phyloP scores from a whole-genome alignment of 2,888 invertebrate genomes.

The Dicyrtoma fusca region DNA sequence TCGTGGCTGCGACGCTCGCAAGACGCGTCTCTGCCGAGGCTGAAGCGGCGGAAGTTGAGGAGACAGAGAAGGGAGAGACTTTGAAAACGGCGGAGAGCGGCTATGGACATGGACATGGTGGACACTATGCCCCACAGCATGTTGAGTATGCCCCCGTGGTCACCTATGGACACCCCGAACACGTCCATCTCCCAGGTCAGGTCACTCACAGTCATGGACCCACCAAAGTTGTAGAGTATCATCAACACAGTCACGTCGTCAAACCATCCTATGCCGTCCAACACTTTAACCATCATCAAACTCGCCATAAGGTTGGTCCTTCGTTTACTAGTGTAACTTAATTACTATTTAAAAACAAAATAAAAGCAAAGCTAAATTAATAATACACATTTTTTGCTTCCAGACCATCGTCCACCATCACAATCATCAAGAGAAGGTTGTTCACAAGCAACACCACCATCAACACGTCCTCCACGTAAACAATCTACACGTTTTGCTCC shows the following conservation, averaged over 20 bases:
- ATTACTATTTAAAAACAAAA: too few relatives aligned
- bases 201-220: conserved; percentile 28
- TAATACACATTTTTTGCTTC: too few relatives aligned
- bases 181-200: conserved; percentile 14
- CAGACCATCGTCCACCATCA: conserved; percentile 36
- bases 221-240: conserved; percentile 26
- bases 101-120: conserved; percentile 5
- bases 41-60: too few relatives aligned
- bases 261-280: conserved; percentile 31
- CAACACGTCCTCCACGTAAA: conserved; percentile 39
- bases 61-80: too few relatives aligned
- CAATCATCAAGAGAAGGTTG: conserved; percentile 28
- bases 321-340: too few relatives aligned
- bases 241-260: conserved; percentile 19
- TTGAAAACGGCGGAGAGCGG: not conserved
- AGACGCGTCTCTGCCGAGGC: not conserved
- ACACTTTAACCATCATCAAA: conserved; percentile 28
- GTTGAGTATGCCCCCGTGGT: not conserved
- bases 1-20: not conserved
- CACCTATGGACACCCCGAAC: conserved; percentile 25
- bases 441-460: conserved; percentile 35
- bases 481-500: too few relatives aligned
- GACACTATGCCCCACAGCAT: too few relatives aligned
- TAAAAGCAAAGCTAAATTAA: too few relatives aligned
- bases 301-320: conserved; percentile 2